A percentile compares a stretch with the other conserved stretches of the same genome.
Evolutionary conservation across 2,113 vertebrate genomes (phyloP).

Genomic region (Pollimyrus isidori): DNA sequence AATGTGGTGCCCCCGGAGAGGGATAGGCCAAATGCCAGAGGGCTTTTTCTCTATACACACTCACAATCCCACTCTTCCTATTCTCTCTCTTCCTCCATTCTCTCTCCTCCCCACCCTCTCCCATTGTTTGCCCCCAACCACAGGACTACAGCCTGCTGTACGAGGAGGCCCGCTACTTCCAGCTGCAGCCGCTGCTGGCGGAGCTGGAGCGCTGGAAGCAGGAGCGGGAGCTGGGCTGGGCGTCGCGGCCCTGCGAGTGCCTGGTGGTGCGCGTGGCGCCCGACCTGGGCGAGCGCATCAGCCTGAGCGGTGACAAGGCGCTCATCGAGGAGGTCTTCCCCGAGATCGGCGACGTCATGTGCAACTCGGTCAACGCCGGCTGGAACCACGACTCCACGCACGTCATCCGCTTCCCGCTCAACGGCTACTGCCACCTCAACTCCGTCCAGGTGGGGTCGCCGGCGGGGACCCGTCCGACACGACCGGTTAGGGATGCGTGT

Average conservation of each 20-base stretch:
- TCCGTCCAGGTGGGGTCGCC: constrained; percentile 82
- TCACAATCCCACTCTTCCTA: not conserved
- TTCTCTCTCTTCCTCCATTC: not conserved
- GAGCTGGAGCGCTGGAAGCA: constrained; percentile 89
- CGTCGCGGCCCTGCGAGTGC: constrained; percentile 89
- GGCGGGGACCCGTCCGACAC: not conserved
- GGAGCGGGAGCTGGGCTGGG: constrained; percentile 78
- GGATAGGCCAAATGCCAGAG: not conserved
- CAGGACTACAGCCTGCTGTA: constrained; percentile 90
- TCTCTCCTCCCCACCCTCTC: not conserved
- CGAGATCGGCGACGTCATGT: constrained; percentile 96
- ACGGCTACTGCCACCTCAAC: constrained; percentile 98
- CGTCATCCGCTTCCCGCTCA: constrained; percentile 94
- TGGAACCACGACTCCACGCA: constrained; percentile 87
- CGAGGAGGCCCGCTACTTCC: constrained; percentile 91
- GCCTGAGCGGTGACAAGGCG: constrained; percentile 89
- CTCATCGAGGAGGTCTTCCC: constrained; percentile 96
- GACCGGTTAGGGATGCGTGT: not conserved
- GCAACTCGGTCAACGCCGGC: constrained; percentile 85
- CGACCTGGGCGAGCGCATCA: constrained; percentile 91
- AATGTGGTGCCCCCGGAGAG: not conserved
- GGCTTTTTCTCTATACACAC: not conserved
- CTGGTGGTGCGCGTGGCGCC: constrained; percentile 92
- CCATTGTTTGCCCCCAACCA: not conserved
- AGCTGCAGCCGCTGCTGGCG: constrained; percentile 79